Base-by-base conservation (phyloP, 2,888 invertebrate species). In the Drosophila vallismaia region DNA sequence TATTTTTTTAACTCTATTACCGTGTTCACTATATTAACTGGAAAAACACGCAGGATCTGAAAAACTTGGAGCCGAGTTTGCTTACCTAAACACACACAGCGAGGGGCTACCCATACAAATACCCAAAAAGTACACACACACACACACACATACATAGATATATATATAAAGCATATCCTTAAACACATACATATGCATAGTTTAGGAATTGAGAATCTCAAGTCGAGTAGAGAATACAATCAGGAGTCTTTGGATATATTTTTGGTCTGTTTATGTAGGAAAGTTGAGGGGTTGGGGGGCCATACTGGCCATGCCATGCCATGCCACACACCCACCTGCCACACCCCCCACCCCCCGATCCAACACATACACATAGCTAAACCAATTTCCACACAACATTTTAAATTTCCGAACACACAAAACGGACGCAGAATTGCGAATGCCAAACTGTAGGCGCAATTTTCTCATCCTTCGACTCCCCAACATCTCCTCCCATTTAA, bases 361-460 rank as follows among this genome's bases (percentile, higher is more conserved):
- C 52, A 33, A 51, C 7, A 31, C 2, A 28, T 0, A 46, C 40
- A 44, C 53, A 79, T 70, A 69, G 77, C 68, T 79, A 82, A 83
- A 85, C 83, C 82, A 85, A 83, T 83, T 82, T 82, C 85, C 81
- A 77, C 50, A 79, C 66, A 71, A 74, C 64, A 85, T 82, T 84
- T 86, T 86, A 84, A 84, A 84, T 84, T 84, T 84, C 79, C 80
- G 74, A 74, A 52, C 51, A 59, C 57, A 62, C 48, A 42, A 55
- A 55, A 44, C 55, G 57, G 63, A 73, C 70, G 69, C 72, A 76
- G 80, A 86, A 80, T 83, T 83, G 86, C 83, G 75, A 80, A 75
- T 86, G 83, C 75, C 80, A 84, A 84, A 76, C 76, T 74, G 69
- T 71, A 71, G 55, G 71, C 60, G 31, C 44, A 31, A 42, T 36